Percentiles rank a stretch among this genome's conserved stretches.
These are phyloP conservation scores for Columba guinea DNA, from an alignment of 2,797 vertebrate genomes.

Conservation along the genomic window DNA sequence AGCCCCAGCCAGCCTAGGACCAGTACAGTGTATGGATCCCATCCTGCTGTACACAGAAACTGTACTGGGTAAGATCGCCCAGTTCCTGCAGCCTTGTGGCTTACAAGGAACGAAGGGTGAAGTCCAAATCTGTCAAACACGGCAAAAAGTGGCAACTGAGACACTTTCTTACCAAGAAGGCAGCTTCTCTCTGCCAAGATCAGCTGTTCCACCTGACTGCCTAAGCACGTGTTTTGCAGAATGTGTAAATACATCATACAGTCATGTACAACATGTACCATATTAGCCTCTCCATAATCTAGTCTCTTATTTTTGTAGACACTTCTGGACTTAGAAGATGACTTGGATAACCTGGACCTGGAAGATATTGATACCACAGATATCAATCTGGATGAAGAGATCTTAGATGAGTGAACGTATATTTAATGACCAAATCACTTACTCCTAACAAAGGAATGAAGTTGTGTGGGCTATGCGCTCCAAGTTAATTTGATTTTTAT, in stretches of 20 bases:
- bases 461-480: constrained; percentile 2
- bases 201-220: fast-evolving
- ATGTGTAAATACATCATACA: fast-evolving
- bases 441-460: neutral
- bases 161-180: neutral
- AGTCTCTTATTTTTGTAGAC: constrained; percentile 67
- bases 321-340: constrained; percentile 92
- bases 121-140: neutral
- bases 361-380: constrained; percentile 98
- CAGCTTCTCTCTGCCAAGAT: neutral
- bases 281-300: neutral
- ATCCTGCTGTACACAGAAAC: neutral
- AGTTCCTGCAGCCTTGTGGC: neutral
- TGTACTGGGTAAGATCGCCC: fast-evolving
- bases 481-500: constrained; percentile 35
- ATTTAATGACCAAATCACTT: constrained; percentile 79
- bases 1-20: neutral
- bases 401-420: constrained; percentile 87
- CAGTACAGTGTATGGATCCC: neutral
- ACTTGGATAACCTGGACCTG: constrained; percentile 96
- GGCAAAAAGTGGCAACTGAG: neutral
- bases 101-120: neutral
- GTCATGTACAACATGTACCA: fast-evolving
- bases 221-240: neutral
- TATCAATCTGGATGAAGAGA: constrained; percentile 96